These are phyloP conservation scores for Zosterops japonicus DNA, from an alignment of 2,113 vertebrate genomes.

Conservation along the genomic window DNA sequence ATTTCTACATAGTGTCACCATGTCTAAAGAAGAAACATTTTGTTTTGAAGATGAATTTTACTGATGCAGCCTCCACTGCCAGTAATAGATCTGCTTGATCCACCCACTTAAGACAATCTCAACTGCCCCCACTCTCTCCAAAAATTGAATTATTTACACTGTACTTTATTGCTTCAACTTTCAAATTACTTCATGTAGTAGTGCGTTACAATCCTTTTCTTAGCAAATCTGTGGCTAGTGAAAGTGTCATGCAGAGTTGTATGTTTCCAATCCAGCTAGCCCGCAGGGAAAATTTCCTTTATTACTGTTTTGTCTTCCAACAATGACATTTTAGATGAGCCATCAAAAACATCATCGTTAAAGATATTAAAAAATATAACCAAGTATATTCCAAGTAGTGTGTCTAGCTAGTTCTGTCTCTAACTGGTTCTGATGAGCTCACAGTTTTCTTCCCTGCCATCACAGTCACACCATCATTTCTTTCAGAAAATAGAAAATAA, in stretches of 20 bases:
- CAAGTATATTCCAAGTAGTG: background rate
- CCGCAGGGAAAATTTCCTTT: conserved; percentile 76
- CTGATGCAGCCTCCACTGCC: conserved; percentile 60
- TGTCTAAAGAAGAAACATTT: conserved; percentile 70
- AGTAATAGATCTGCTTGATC: conserved; percentile 64
- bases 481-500: background rate
- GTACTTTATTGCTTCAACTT: conserved; percentile 71
- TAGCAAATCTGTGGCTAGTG: conserved; percentile 69
- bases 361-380: conserved; percentile 61
- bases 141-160: conserved; percentile 49
- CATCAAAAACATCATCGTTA: conserved; percentile 65
- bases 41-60: conserved; percentile 67
- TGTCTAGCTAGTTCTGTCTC: background rate
- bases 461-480: background rate
- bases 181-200: conserved; percentile 53
- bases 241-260: conserved; percentile 48
- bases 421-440: background rate
- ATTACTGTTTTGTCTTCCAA: conserved; percentile 66
- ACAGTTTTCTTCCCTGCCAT: background rate
- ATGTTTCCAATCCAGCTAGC: conserved; percentile 70
- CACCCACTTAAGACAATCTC: conserved; percentile 51
- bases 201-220: conserved; percentile 28
- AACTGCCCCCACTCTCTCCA: background rate
- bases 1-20: conserved; percentile 66
- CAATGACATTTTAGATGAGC: conserved; percentile 63